Evolutionary conservation across 2,888 invertebrate genomes (phyloP).

Genomic region (Oscheius sp.): DNA sequence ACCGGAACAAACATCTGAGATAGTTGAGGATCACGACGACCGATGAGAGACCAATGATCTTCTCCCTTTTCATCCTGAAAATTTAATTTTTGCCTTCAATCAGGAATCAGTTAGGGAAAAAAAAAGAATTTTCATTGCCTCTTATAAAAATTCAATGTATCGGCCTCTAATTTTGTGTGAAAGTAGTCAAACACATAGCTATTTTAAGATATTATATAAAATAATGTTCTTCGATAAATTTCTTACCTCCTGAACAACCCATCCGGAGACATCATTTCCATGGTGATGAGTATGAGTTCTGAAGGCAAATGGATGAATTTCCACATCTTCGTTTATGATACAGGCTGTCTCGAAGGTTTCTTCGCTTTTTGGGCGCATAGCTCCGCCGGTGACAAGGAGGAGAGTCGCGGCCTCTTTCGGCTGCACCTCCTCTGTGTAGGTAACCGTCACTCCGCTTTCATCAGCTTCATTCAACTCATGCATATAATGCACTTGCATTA

Average conservation of each 20-base stretch:
- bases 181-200: too few species aligned
- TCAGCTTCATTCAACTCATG: slow-evolving; percentile 40
- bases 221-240: neutral
- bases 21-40: slow-evolving; percentile 85
- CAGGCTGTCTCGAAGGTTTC: slow-evolving; percentile 87
- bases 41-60: slow-evolving; percentile 84
- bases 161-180: too few species aligned
- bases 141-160: too few species aligned
- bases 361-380: slow-evolving; percentile 73
- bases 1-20: slow-evolving; percentile 94
- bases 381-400: slow-evolving; percentile 86
- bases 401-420: slow-evolving; percentile 89
- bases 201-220: too few species aligned
- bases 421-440: slow-evolving; percentile 63
- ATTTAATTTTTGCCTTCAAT: neutral
- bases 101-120: neutral
- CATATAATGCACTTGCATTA: slow-evolving; percentile 78
- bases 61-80: slow-evolving; percentile 42
- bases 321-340: slow-evolving; percentile 79
- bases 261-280: slow-evolving; percentile 62
- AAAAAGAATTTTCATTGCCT: neutral
- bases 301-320: slow-evolving; percentile 89
- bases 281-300: slow-evolving; percentile 89
- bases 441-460: slow-evolving; percentile 44
- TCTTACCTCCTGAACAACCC: slow-evolving; percentile 60